phyloP scores from a whole-genome alignment of 2,797 vertebrate species.

The Buceros bicornis region DNA sequence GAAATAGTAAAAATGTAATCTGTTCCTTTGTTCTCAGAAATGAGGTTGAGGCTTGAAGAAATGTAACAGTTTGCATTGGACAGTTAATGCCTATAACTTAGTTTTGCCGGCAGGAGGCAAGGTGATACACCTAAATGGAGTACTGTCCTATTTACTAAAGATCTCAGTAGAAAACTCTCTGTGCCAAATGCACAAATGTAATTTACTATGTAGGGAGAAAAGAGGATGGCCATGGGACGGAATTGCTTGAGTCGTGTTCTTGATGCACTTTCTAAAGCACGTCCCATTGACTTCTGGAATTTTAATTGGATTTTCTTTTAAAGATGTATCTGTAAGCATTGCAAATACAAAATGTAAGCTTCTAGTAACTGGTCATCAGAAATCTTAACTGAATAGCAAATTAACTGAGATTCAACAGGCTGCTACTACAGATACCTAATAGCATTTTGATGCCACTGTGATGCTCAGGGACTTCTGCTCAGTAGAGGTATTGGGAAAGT shows the following conservation, averaged over 20 bases:
- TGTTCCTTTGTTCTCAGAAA: constrained; percentile 18
- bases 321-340: neutral
- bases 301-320: neutral
- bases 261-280: neutral
- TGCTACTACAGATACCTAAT: neutral
- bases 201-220: neutral
- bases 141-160: neutral
- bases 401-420: neutral
- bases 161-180: neutral
- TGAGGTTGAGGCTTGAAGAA: neutral
- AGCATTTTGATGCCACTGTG: neutral
- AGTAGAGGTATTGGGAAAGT: neutral
- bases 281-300: neutral
- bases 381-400: neutral
- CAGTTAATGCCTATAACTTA: neutral
- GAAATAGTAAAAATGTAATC: constrained; percentile 1
- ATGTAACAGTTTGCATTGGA: neutral
- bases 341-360: neutral
- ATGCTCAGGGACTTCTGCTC: neutral
- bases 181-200: neutral
- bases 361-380: neutral
- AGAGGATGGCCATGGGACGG: neutral
- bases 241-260: neutral
- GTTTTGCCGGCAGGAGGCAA: neutral
- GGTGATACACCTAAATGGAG: neutral